Conservation (phyloP, 2,797 vertebrate genomes). For the Eleutherodactylus coqui region DNA sequence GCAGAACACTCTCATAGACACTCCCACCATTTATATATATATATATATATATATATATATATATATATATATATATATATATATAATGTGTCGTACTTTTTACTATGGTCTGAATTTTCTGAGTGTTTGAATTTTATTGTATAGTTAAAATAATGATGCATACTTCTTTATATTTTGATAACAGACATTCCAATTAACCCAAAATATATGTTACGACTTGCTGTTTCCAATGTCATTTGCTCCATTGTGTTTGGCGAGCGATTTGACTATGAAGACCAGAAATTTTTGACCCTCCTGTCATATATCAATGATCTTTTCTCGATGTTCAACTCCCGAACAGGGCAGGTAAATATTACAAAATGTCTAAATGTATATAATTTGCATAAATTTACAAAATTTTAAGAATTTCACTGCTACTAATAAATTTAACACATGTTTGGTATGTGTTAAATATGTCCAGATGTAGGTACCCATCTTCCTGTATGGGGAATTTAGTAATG, state of each 20-base stretch:
- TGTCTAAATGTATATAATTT: not conserved
- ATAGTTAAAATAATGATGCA: not conserved
- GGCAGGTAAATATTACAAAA: not conserved
- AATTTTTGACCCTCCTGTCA: not conserved
- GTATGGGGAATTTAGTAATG: no score
- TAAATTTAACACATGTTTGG: no score
- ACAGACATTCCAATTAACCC: not conserved
- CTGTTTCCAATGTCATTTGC: constrained; percentile 21
- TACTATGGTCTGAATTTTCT: not conserved
- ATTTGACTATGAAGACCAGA: constrained; percentile 48
- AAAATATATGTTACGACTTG: not conserved
- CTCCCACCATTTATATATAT: no score
- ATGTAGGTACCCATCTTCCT: no score
- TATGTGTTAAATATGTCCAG: no score
- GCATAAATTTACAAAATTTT: no score
- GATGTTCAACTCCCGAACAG: not conserved
- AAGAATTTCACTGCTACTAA: no score
- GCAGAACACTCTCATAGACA: no score
- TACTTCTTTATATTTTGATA: not conserved
- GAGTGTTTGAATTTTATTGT: not conserved
- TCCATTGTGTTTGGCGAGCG: constrained; percentile 30
- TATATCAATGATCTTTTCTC: not conserved
- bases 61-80: no score
- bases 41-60: no score
- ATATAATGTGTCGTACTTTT: not conserved